Conservation (phyloP, 2,888 invertebrate genomes). For the Nomada goodeniana region DNA sequence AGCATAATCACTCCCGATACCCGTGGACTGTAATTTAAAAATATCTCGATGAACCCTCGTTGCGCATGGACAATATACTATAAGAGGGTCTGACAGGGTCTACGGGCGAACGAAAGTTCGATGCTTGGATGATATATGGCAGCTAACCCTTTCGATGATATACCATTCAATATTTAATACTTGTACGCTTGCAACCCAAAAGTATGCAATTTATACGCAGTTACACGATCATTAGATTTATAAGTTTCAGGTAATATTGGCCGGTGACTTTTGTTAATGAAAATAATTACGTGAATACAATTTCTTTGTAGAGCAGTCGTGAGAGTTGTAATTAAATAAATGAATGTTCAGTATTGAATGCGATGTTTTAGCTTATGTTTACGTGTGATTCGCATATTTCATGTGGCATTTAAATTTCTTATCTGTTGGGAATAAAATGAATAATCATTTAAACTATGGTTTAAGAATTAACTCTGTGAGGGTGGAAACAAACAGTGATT, state of each 20-base stretch:
- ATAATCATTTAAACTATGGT: too few species aligned
- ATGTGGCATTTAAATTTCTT: too few species aligned
- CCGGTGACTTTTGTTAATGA: neutral
- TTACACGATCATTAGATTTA: neutral
- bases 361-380: too few species aligned
- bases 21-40: constrained; percentile 64
- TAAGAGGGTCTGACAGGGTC: constrained; percentile 14
- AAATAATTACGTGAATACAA: too few species aligned
- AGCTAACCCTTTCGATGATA: neutral
- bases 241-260: neutral
- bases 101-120: constrained; percentile 23
- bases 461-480: too few species aligned
- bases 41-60: constrained; percentile 58
- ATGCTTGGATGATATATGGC: constrained; percentile 19
- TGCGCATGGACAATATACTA: constrained; percentile 23
- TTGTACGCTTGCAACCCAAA: neutral
- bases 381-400: too few species aligned
- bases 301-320: too few species aligned
- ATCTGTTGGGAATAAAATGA: too few species aligned
- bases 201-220: constrained; percentile 3
- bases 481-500: too few species aligned
- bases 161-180: constrained; percentile 18
- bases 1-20: constrained; percentile 71
- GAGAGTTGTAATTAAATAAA: neutral
- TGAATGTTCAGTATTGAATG: neutral